A percentile compares a stretch with the other conserved stretches of the same genome.
These are phyloP conservation scores for Brotula barbata DNA, from an alignment of 2,797 vertebrate species.

Conservation along the genomic window DNA sequence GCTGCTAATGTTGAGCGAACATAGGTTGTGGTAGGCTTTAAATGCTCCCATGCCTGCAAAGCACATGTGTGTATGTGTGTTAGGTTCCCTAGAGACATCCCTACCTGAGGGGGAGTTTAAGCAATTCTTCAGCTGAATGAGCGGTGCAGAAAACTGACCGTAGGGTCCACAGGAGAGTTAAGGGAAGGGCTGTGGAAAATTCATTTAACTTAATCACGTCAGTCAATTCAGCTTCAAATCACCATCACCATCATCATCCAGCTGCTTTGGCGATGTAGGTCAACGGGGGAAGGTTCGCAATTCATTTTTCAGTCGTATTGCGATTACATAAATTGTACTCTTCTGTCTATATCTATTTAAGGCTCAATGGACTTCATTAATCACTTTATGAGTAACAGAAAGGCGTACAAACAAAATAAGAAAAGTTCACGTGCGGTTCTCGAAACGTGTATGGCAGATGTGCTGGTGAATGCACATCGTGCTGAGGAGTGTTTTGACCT, in stretches of 20 bases:
- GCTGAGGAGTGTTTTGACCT: too few relatives aligned
- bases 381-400: too few relatives aligned
- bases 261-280: constrained; percentile 7
- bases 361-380: constrained; percentile 17
- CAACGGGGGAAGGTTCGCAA: background rate
- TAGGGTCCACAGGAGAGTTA: constrained; percentile 15
- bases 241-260: constrained; percentile 9
- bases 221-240: constrained; percentile 23
- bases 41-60: constrained; percentile 13
- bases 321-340: background rate
- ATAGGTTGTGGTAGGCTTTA: constrained; percentile 33
- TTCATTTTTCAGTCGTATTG: constrained; percentile 21
- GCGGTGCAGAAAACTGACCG: constrained; percentile 17
- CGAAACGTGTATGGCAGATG: too few relatives aligned
- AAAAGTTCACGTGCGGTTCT: too few relatives aligned
- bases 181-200: constrained; percentile 25
- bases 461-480: too few relatives aligned
- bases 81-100: constrained; percentile 27
- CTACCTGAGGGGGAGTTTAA: constrained; percentile 50
- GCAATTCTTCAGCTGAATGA: constrained; percentile 42
- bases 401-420: too few relatives aligned
- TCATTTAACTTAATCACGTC: constrained; percentile 19
- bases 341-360: constrained; percentile 11
- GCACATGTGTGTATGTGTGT: constrained; percentile 22
- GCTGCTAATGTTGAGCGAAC: constrained; percentile 67